phyloP scores from a whole-genome alignment of 2,113 vertebrate species.

The Bettongia penicillata region DNA sequence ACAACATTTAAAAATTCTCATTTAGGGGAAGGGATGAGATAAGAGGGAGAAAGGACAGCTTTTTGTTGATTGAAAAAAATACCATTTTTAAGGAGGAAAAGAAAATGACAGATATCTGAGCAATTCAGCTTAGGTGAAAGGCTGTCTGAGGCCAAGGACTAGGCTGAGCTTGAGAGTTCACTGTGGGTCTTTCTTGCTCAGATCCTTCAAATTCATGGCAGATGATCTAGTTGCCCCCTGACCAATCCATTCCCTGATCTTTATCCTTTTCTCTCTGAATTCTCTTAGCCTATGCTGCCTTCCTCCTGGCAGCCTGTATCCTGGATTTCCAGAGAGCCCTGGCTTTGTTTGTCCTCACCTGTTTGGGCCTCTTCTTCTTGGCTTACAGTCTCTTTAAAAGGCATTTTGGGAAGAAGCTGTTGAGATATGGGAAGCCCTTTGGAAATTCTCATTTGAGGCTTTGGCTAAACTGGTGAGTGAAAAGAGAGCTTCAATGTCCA shows the following conservation, averaged over 20 bases:
- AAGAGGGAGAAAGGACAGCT: no score
- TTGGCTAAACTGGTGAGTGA: constrained; percentile 92
- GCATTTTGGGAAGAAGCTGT: constrained; percentile 84
- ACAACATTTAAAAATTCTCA: background rate
- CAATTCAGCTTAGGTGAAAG: no score
- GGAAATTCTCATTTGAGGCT: constrained; percentile 77
- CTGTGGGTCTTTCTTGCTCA: no score
- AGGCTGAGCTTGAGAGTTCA: no score
- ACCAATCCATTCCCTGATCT: background rate
- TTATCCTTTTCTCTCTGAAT: background rate
- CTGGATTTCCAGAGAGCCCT: constrained; percentile 83
- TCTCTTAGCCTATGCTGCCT: constrained; percentile 90
- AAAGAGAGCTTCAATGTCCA: background rate
- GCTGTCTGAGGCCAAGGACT: no score
- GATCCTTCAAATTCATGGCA: no score
- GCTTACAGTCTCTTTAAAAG: constrained; percentile 84
- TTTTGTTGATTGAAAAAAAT: no score
- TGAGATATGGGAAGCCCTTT: constrained; percentile 80
- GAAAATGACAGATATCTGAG: no score
- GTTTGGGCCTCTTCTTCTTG: background rate
- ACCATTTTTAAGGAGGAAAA: no score
- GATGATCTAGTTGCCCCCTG: background rate
- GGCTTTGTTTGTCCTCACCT: no score
- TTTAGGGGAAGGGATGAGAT: background rate
- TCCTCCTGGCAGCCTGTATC: constrained; percentile 91